Evolutionary conservation across 1,140 invertebrate species (phyloP).

Genomic region (Conopomorpha cramerella): DNA sequence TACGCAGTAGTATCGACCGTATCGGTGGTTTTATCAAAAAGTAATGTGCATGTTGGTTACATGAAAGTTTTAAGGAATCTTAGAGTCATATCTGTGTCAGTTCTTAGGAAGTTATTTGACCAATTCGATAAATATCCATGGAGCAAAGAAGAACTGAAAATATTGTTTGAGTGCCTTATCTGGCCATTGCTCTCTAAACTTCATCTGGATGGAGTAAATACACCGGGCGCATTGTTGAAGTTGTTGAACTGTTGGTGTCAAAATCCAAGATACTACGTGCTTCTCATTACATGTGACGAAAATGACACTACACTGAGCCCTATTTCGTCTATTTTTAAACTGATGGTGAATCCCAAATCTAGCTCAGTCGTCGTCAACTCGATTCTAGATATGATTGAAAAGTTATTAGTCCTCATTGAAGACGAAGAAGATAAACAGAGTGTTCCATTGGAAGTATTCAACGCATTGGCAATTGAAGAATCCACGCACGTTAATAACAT

Average conservation of each 20-base stretch:
- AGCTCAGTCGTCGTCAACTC: constrained; percentile 67
- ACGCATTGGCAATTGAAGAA: constrained; percentile 27
- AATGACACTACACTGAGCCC: constrained; percentile 54
- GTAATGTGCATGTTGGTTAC: constrained; percentile 66
- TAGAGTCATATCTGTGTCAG: constrained; percentile 62
- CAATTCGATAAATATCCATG: constrained; percentile 80
- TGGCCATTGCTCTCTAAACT: constrained; percentile 82
- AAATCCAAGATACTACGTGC: constrained; percentile 74
- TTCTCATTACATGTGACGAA: constrained; percentile 68
- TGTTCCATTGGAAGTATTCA: constrained; percentile 35
- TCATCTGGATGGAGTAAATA: constrained; percentile 79
- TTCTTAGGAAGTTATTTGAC: constrained; percentile 75
- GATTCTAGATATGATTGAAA: constrained; percentile 80
- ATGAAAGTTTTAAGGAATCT: constrained; percentile 71
- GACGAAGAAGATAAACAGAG: constrained; percentile 55
- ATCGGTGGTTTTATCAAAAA: constrained; percentile 62
- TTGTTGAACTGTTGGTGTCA: constrained; percentile 77
- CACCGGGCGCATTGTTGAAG: constrained; percentile 81
- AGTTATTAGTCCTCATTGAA: constrained; percentile 70
- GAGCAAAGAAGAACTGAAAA: constrained; percentile 70
- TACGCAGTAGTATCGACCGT: constrained; percentile 70
- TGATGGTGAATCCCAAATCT: constrained; percentile 72
- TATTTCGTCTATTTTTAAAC: constrained; percentile 68
- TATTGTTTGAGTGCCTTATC: constrained; percentile 76
- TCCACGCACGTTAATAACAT: constrained; percentile 21